Evolutionary conservation across 2,888 invertebrate genomes (phyloP).

Genomic region (Tricholauxania praeusta): DNA sequence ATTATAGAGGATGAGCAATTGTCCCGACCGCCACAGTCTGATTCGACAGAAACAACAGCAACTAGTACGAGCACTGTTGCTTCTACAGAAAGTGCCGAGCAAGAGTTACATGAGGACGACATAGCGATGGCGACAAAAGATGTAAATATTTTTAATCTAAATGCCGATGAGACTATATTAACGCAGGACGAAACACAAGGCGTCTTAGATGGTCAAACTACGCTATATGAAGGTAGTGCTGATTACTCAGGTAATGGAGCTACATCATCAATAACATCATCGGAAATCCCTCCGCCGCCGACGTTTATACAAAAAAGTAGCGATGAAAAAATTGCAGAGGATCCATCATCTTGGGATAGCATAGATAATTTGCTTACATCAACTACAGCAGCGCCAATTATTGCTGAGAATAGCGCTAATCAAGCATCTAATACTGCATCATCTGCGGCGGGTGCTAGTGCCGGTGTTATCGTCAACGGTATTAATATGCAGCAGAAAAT

Average conservation of each 20-base stretch:
- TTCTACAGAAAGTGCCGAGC: constrained; percentile 31
- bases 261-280: constrained; percentile 23
- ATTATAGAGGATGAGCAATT: constrained; percentile 48
- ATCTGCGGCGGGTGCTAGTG: constrained; percentile 49
- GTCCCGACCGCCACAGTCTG: constrained; percentile 48
- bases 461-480: constrained; percentile 39
- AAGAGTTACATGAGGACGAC: constrained; percentile 32
- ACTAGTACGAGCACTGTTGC: constrained; percentile 31
- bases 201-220: constrained; percentile 15
- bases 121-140: constrained; percentile 43
- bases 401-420: constrained; percentile 40
- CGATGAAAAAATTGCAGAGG: constrained; percentile 45
- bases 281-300: constrained; percentile 27
- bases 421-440: constrained; percentile 31
- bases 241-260: background rate
- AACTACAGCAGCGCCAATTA: constrained; percentile 55
- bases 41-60: constrained; percentile 15
- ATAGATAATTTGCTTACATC: constrained; percentile 60
- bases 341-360: constrained; percentile 60
- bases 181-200: constrained; percentile 33
- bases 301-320: constrained; percentile 26
- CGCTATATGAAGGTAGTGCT: constrained; percentile 21
- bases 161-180: constrained; percentile 40
- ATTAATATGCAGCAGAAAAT: constrained; percentile 59
- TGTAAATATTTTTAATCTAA: constrained; percentile 59